Evolutionary conservation across 2,797 vertebrate genomes (phyloP).

Genomic region (Enteromius unitaeniatus): DNA sequence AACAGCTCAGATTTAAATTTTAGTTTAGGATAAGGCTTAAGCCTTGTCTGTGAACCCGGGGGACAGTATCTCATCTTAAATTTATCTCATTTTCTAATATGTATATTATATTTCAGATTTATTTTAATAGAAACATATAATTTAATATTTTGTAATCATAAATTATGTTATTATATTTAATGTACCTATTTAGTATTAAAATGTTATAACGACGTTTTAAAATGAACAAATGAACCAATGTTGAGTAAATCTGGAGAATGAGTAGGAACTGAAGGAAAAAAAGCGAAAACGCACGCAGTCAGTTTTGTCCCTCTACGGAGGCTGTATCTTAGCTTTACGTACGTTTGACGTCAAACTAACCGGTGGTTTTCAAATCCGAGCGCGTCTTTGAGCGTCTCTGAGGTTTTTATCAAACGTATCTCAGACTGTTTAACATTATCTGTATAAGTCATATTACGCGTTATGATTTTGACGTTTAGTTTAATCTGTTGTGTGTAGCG

Average conservation of each 20-base stretch:
- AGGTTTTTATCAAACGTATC: background rate
- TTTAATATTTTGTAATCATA: background rate
- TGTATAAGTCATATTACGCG: background rate
- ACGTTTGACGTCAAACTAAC: slow-evolving; percentile 18
- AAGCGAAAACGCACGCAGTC: background rate
- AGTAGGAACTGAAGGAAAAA: background rate
- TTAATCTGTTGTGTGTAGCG: background rate
- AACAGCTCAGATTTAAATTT: too few species aligned
- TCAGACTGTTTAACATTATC: background rate
- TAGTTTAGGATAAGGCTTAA: too few species aligned
- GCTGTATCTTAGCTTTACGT: background rate
- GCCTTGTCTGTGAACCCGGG: too few species aligned
- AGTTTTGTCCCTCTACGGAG: slow-evolving; percentile 7
- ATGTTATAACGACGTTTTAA: background rate
- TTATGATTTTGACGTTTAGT: background rate
- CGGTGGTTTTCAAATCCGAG: slow-evolving; percentile 24
- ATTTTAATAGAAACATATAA: background rate
- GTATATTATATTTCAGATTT: background rate
- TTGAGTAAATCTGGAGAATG: background rate
- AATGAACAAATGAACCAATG: background rate
- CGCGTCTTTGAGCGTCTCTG: slow-evolving; percentile 17
- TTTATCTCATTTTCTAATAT: background rate
- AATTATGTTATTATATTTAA: background rate
- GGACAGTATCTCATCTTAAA: background rate
- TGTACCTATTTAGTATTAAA: background rate